Evolutionary conservation across 2,888 invertebrate species (phyloP).

Genomic region (Oithona nana): DNA sequence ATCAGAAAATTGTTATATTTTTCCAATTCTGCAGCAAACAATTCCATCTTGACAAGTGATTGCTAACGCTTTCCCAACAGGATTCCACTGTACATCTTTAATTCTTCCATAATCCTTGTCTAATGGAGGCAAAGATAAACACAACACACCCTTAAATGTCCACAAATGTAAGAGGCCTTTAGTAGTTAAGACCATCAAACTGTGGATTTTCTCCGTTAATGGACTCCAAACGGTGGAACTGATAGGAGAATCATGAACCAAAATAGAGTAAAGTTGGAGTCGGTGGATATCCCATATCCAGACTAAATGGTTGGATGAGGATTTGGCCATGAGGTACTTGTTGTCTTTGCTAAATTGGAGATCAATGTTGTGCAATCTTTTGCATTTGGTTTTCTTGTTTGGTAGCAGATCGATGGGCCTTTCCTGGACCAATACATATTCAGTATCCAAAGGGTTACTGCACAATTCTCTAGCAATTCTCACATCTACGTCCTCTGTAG

Average conservation of each 20-base stretch:
- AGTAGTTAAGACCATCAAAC: not conserved
- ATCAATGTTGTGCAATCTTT: not conserved
- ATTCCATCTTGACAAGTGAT: not conserved
- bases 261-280: not conserved
- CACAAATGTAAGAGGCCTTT: not conserved
- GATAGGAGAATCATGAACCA: not conserved
- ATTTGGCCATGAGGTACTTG: not conserved
- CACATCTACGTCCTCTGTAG: not conserved
- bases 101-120: not conserved
- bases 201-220: not conserved
- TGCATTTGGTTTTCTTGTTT: not conserved
- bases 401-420: not conserved
- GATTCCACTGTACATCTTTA: not conserved
- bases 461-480: not conserved
- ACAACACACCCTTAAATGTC: not conserved
- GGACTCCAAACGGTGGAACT: not conserved
- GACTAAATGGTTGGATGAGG: not conserved
- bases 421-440: not conserved
- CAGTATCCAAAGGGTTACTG: not conserved
- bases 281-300: not conserved
- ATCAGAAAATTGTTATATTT: too few species aligned
- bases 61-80: not conserved
- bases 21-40: not conserved
- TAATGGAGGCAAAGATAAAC: not conserved
- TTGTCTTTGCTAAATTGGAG: not conserved